These are phyloP conservation scores for Semaprochilodus insignis DNA, from an alignment of 2,797 vertebrate species.

Conservation along the genomic window DNA sequence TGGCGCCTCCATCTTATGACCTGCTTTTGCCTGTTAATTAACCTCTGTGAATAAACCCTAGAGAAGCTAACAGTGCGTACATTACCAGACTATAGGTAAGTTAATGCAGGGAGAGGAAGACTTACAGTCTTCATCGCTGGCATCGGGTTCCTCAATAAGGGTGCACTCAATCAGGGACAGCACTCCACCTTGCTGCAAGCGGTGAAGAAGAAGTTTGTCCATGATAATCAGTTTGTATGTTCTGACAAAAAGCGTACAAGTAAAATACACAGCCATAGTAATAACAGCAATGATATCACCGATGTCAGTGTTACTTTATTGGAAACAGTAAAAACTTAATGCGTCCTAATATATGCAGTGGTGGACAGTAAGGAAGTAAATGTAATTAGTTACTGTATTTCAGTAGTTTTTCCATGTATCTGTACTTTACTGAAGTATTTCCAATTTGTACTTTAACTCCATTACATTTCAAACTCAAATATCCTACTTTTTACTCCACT, in stretches of 20 bases:
- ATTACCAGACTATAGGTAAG: constrained; percentile 19
- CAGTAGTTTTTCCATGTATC: no score
- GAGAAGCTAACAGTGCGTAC: constrained; percentile 42
- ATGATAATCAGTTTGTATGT: neutral
- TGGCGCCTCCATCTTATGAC: constrained; percentile 65
- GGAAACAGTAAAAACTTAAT: neutral
- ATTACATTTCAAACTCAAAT: no score
- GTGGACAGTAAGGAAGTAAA: no score
- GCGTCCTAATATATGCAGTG: no score
- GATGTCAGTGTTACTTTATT: neutral
- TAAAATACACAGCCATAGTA: neutral
- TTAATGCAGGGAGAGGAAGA: constrained; percentile 16
- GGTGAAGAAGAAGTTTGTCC: constrained; percentile 48
- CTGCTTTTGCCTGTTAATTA: constrained; percentile 77
- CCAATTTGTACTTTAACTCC: no score
- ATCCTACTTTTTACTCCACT: no score
- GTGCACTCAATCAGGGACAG: constrained; percentile 96
- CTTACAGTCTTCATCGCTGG: constrained; percentile 95
- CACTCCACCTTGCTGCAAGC: constrained; percentile 94
- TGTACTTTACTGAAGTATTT: no score
- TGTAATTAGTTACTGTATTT: no score
- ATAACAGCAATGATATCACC: neutral
- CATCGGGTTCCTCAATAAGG: constrained; percentile 92
- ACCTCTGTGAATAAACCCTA: constrained; percentile 63
- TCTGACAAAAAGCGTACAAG: neutral